Conservation (phyloP, 2,797 vertebrate species). For the Poeciliopsis presidionis region DNA sequence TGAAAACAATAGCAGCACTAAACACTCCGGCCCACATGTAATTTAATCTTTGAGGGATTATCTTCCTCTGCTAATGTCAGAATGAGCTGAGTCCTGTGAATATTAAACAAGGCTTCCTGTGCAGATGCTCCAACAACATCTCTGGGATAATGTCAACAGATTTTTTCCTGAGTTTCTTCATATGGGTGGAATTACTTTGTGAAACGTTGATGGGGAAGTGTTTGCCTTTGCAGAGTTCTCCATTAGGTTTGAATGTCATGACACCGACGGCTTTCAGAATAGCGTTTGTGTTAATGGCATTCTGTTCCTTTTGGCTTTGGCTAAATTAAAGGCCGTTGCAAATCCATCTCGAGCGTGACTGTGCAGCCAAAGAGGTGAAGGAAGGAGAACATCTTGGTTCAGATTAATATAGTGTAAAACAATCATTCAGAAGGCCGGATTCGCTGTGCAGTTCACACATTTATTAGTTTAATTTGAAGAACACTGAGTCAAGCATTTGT, state of each 20-base stretch:
- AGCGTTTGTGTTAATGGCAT: constrained; percentile 69
- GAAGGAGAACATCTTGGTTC: constrained; percentile 25
- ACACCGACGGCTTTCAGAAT: constrained; percentile 33
- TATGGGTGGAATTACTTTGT: constrained; percentile 79
- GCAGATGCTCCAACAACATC: constrained; percentile 76
- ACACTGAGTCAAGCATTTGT: neutral
- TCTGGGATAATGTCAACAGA: constrained; percentile 79
- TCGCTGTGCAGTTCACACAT: neutral
- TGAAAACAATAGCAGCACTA: constrained; percentile 83
- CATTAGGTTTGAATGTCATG: constrained; percentile 68
- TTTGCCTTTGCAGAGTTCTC: constrained; percentile 57
- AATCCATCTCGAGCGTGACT: constrained; percentile 61
- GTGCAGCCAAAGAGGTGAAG: constrained; percentile 8
- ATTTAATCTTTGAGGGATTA: constrained; percentile 85
- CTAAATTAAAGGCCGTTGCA: constrained; percentile 63
- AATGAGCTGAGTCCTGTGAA: constrained; percentile 71
- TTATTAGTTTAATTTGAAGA: neutral
- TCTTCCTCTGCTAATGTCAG: constrained; percentile 75
- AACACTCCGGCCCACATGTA: constrained; percentile 80
- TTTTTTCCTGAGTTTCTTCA: constrained; percentile 79
- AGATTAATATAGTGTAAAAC: constrained; percentile 1
- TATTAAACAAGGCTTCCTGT: constrained; percentile 80
- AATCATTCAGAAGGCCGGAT: constrained; percentile 12
- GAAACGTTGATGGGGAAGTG: constrained; percentile 55
- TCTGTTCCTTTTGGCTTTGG: constrained; percentile 63